Evolutionary conservation across 2,113 vertebrate species (phyloP).

Genomic region (Anthoscopus minutus): DNA sequence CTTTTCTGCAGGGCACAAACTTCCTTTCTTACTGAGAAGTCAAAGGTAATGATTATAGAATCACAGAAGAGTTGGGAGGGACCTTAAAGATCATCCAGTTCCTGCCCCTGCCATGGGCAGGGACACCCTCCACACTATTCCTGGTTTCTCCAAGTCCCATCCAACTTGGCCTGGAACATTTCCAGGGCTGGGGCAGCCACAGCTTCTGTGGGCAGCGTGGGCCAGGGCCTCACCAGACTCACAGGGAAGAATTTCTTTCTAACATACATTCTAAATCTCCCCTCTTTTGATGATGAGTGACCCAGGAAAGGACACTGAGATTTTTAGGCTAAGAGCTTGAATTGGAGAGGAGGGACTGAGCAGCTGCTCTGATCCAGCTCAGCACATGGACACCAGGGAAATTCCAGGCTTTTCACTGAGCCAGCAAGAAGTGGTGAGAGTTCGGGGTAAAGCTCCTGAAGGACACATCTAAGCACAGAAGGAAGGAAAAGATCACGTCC

Average conservation of each 20-base stretch:
- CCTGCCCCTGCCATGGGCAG: not conserved
- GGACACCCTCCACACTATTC: too few relatives aligned
- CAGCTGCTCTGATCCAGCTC: not conserved
- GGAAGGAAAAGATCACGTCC: accelerated
- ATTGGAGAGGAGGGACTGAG: not conserved
- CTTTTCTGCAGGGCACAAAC: not conserved
- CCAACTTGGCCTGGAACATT: not conserved
- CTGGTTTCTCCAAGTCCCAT: not conserved
- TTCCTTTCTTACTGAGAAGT: not conserved
- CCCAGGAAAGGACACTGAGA: not conserved
- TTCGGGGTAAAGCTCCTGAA: not conserved
- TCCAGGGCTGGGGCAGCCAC: not conserved
- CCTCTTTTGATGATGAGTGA: not conserved
- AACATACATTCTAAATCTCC: not conserved
- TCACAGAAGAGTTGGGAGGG: not conserved
- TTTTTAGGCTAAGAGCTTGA: not conserved
- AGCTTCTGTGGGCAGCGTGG: not conserved
- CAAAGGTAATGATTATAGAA: not conserved
- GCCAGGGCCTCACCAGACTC: not conserved
- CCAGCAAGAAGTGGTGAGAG: accelerated
- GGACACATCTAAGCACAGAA: not conserved
- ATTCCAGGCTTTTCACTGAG: not conserved
- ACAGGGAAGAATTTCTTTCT: not conserved
- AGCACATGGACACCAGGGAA: accelerated
- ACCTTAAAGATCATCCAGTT: not conserved